Evolutionary conservation across 2,113 vertebrate species (phyloP).

Genomic region (Solenodon paradoxus): DNA sequence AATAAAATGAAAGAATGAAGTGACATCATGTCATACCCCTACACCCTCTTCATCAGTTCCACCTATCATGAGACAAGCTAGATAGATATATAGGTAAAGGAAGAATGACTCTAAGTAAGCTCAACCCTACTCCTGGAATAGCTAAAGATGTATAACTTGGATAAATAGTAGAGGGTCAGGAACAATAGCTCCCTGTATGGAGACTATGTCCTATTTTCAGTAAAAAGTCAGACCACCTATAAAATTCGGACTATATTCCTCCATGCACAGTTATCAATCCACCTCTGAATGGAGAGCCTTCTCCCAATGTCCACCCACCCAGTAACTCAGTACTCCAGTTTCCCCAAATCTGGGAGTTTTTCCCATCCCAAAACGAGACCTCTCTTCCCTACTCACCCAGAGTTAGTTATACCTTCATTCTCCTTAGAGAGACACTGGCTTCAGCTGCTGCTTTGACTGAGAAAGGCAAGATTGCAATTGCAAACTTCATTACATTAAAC

Average conservation of each 20-base stretch:
- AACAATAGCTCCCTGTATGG: not conserved
- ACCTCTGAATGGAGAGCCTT: not conserved
- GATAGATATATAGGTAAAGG: not conserved
- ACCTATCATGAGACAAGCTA: not conserved
- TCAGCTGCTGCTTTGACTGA: constrained; percentile 82
- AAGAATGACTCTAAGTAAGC: not conserved
- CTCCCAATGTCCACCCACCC: not conserved
- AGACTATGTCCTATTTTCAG: not conserved
- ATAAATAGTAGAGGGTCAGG: not conserved
- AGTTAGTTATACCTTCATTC: constrained; percentile 81
- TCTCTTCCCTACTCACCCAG: constrained; percentile 61
- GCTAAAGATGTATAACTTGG: not conserved
- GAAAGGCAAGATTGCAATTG: constrained; percentile 81
- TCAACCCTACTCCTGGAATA: not conserved
- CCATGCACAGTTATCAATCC: not conserved
- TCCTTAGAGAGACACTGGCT: constrained; percentile 78
- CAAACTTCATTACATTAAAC: constrained; percentile 88
- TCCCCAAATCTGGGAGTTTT: not conserved
- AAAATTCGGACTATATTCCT: not conserved
- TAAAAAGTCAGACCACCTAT: not conserved
- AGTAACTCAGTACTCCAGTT: not conserved
- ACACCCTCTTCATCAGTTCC: not conserved
- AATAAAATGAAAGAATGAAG: not conserved
- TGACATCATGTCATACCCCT: not conserved
- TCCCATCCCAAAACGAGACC: not conserved